Evolutionary conservation across 2,797 vertebrate genomes (phyloP).

Genomic region (Cossypha polioptera): DNA sequence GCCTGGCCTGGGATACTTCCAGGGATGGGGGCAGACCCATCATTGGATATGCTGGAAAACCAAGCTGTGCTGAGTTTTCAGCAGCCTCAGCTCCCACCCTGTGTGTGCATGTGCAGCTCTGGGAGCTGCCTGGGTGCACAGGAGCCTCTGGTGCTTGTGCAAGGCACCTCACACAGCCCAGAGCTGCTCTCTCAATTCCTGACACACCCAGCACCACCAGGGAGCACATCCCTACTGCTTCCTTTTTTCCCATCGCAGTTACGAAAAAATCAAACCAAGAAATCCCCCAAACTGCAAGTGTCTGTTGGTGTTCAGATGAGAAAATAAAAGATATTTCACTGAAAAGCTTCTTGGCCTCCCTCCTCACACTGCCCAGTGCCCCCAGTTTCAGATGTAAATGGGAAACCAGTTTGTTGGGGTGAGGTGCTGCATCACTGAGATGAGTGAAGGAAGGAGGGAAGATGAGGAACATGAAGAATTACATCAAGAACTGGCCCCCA

Average conservation of each 20-base stretch:
- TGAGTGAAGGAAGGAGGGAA: neutral
- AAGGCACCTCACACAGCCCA: neutral
- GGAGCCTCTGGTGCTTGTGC: neutral
- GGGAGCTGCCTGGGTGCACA: neutral
- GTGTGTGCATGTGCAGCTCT: neutral
- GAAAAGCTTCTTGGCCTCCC: neutral
- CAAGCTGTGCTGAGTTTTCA: neutral
- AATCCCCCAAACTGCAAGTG: neutral
- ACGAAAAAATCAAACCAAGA: neutral
- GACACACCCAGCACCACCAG: neutral
- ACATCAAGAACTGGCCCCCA: neutral
- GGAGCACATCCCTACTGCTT: rapidly evolving
- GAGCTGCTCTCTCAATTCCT: too few species aligned
- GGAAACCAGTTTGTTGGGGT: neutral
- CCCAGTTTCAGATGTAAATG: neutral
- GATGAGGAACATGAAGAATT: neutral
- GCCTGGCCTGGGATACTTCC: rapidly evolving
- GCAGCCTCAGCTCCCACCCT: neutral
- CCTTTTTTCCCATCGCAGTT: neutral
- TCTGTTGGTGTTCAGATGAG: neutral
- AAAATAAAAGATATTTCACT: neutral
- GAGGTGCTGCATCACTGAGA: neutral
- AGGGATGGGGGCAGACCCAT: neutral
- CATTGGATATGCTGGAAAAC: neutral
- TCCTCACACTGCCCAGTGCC: neutral